phyloP scores from a whole-genome alignment of 30 jellyfish, hydroid and myxozoan genomes.

The Haliclystus octoradiatus region DNA sequence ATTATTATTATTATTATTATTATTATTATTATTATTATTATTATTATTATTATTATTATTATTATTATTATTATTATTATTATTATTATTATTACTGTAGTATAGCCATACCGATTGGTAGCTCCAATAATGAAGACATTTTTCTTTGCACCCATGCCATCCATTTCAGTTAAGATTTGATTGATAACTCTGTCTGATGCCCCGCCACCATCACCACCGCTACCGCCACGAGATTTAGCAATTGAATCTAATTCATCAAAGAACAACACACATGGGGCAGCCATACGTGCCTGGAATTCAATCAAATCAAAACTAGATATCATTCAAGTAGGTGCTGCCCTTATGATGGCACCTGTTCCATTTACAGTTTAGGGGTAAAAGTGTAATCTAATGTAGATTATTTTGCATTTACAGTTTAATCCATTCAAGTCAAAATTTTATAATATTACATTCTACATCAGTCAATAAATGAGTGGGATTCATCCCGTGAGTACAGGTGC shows the following conservation, averaged over 20 bases:
- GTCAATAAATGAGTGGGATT: too few species aligned
- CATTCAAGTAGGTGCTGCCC: too few species aligned
- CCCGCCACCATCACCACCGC: constrained; percentile 99
- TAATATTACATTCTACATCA: too few species aligned
- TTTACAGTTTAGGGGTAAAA: too few species aligned
- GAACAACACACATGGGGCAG: constrained; percentile 99
- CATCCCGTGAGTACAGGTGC: too few species aligned
- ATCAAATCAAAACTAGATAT: not conserved
- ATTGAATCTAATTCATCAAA: constrained; percentile 98
- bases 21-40: not conserved
- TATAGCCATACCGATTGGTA: constrained; percentile 65
- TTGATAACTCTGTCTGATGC: constrained; percentile 99
- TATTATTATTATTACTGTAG: not conserved
- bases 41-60: not conserved
- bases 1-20: not conserved
- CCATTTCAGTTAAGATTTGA: constrained; percentile 98
- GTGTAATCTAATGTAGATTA: too few species aligned
- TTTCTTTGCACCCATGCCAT: constrained; percentile 99
- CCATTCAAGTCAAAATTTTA: too few species aligned
- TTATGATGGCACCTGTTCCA: not conserved
- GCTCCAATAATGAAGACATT: constrained; percentile 99
- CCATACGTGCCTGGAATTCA: constrained; percentile 93
- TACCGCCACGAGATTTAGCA: constrained; percentile 98
- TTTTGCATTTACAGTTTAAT: too few species aligned
- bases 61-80: not conserved